Conservation (phyloP, 64 coral and sea anemone genomes). For the Dendrophyllia cribrosa region DNA sequence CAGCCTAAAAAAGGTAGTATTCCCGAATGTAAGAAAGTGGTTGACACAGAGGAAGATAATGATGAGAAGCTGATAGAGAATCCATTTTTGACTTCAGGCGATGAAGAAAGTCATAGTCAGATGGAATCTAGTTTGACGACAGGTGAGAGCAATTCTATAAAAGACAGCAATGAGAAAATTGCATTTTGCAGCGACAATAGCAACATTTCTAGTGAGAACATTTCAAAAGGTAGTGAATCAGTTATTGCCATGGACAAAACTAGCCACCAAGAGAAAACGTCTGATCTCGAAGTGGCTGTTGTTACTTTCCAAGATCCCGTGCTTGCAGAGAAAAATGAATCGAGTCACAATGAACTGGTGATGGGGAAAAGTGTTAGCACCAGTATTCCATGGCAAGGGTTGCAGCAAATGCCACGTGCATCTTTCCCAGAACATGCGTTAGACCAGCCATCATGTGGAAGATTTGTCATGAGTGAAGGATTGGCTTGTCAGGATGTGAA, state of each 20-base stretch:
- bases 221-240: too few species aligned
- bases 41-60: background rate
- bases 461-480: conserved; percentile 25
- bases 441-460: background rate
- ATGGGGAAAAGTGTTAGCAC: background rate
- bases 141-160: background rate
- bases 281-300: too few species aligned
- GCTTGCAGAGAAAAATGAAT: background rate
- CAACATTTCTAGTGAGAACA: too few species aligned
- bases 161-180: background rate
- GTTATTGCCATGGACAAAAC: too few species aligned
- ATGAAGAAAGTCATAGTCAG: background rate
- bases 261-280: too few species aligned
- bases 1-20: background rate
- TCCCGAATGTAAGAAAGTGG: background rate
- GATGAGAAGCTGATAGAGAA: background rate
- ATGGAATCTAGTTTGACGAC: background rate
- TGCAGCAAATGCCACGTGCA: conserved; percentile 3
- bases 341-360: background rate
- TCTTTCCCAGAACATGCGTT: background rate
- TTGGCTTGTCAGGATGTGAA: background rate
- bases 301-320: too few species aligned
- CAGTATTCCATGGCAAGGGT: background rate
- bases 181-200: too few species aligned
- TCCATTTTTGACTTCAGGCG: background rate